These are phyloP conservation scores for Rhadinocentrus ornatus DNA, from an alignment of 2,797 vertebrate species.

Conservation along the genomic window DNA sequence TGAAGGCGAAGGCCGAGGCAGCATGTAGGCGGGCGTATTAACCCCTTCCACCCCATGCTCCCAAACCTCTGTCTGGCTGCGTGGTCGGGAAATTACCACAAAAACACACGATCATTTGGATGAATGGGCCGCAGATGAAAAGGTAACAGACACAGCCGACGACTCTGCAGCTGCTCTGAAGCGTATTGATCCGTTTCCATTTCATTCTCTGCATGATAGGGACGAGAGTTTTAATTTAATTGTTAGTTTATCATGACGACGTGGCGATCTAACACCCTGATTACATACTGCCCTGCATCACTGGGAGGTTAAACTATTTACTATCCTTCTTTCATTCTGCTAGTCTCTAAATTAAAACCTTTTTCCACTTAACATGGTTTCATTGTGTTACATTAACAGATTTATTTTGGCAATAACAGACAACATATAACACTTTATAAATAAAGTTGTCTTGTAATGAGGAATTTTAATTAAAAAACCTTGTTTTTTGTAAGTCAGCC, in stretches of 20 bases:
- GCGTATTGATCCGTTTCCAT: constrained; percentile 24
- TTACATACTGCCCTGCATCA: neutral
- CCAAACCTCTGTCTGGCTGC: constrained; percentile 20
- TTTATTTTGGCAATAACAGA: too few species aligned
- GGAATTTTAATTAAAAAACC: too few species aligned
- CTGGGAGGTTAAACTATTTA: constrained; percentile 18
- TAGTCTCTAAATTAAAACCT: neutral
- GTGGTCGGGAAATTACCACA: constrained; percentile 36
- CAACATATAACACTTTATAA: too few species aligned
- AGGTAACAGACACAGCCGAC: constrained; percentile 7
- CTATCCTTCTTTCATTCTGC: constrained; percentile 12
- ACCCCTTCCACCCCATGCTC: constrained; percentile 36
- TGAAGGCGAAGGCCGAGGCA: constrained; percentile 55
- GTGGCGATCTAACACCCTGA: constrained; percentile 8
- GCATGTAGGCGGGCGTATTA: constrained; percentile 67
- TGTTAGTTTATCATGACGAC: constrained; percentile 18
- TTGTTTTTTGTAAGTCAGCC: too few species aligned
- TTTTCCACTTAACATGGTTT: neutral
- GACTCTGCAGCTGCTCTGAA: constrained; percentile 26
- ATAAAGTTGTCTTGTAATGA: too few species aligned
- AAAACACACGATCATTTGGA: constrained; percentile 24
- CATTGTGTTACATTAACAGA: too few species aligned
- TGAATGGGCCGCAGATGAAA: constrained; percentile 27
- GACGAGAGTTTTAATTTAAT: constrained; percentile 18
- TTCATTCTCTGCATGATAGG: constrained; percentile 14